Conservation (phyloP, 2,888 invertebrate species). For the Laspeyria flexula region DNA sequence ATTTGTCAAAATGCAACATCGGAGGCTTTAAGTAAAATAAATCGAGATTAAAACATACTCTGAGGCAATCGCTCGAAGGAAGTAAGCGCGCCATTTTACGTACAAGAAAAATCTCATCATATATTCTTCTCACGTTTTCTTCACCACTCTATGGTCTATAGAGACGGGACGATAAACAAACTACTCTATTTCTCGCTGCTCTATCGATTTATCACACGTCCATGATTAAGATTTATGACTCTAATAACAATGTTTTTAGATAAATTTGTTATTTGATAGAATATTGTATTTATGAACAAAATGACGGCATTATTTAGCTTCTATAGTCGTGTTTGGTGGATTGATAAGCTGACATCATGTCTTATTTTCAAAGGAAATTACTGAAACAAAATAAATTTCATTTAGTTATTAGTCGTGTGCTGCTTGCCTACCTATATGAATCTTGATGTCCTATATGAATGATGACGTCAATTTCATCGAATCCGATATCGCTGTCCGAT, state of each 20-base stretch:
- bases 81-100: slow-evolving; percentile 26
- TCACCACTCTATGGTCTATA: slow-evolving; percentile 33
- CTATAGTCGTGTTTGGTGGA: no score
- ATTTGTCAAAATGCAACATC: slow-evolving; percentile 39
- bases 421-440: no score
- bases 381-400: no score
- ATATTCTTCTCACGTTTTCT: slow-evolving; percentile 38
- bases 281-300: background rate
- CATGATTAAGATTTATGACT: slow-evolving; percentile 47
- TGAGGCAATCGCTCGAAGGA: slow-evolving; percentile 22
- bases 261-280: slow-evolving; percentile 17
- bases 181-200: slow-evolving; percentile 43
- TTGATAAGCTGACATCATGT: no score
- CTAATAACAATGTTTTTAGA: slow-evolving; percentile 42
- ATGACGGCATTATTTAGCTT: background rate
- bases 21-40: slow-evolving; percentile 36
- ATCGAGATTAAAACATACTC: slow-evolving; percentile 39
- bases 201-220: slow-evolving; percentile 51
- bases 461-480: no score
- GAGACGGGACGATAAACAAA: slow-evolving; percentile 45
- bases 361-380: no score
- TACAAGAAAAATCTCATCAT: slow-evolving; percentile 43
- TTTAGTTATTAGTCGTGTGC: no score
- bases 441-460: no score
- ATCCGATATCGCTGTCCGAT: no score